Percentiles rank a stretch among this genome's conserved stretches.
Evolutionary conservation across 1,140 invertebrate genomes (phyloP).

Genomic region (Microplitis mediator): DNA sequence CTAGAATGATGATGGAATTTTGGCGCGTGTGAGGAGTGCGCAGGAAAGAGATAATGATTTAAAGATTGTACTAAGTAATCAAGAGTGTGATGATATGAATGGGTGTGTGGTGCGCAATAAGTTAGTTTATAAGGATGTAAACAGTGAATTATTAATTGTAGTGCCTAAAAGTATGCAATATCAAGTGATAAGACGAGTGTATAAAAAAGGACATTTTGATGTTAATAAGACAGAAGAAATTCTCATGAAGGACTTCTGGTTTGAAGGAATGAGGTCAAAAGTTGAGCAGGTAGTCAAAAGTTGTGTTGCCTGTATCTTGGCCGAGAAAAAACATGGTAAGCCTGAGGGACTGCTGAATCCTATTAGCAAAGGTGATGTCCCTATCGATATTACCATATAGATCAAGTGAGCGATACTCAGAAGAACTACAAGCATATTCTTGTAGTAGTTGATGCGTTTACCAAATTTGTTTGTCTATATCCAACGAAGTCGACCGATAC

Average conservation of each 20-base stretch:
- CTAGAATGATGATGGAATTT: slow-evolving; percentile 1
- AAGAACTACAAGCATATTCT: slow-evolving; percentile 55
- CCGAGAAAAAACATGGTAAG: slow-evolving; percentile 40
- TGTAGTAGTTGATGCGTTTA: slow-evolving; percentile 51
- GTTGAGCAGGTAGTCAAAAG: slow-evolving; percentile 41
- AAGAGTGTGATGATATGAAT: slow-evolving; percentile 24
- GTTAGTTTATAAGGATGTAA: slow-evolving; percentile 34
- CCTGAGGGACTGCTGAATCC: slow-evolving; percentile 35
- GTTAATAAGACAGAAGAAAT: slow-evolving; percentile 27
- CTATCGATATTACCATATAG: slow-evolving; percentile 34
- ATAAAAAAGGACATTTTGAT: slow-evolving; percentile 22
- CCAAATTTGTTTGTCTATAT: slow-evolving; percentile 55
- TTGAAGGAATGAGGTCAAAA: slow-evolving; percentile 29
- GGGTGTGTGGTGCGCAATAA: slow-evolving; percentile 40
- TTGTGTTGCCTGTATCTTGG: slow-evolving; percentile 43
- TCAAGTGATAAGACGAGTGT: slow-evolving; percentile 6
- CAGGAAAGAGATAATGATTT: slow-evolving; percentile 18
- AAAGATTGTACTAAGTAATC: background rate
- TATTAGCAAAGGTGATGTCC: slow-evolving; percentile 37
- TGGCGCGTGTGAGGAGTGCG: slow-evolving; percentile 8
- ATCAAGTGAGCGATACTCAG: slow-evolving; percentile 37
- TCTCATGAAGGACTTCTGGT: slow-evolving; percentile 32
- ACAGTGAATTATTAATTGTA: slow-evolving; percentile 38
- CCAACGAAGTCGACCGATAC: slow-evolving; percentile 42
- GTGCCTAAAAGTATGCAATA: slow-evolving; percentile 34